These are phyloP conservation scores for Acomys russatus DNA, from an alignment of 2,797 vertebrate species.

Conservation along the genomic window DNA sequence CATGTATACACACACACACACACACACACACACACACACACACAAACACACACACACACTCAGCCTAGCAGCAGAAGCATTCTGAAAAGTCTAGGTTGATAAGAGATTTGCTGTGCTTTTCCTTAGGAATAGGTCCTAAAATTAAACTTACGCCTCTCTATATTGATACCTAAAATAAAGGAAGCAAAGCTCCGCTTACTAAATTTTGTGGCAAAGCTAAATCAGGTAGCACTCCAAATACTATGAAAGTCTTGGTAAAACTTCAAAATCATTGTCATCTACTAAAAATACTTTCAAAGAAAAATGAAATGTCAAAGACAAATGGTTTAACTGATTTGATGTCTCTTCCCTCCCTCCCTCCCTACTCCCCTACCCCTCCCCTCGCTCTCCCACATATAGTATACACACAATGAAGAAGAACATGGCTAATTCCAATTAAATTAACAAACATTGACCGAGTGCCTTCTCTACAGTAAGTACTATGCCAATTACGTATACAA, in stretches of 20 bases:
- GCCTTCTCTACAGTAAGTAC: constrained; percentile 44
- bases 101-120: background rate
- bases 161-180: background rate
- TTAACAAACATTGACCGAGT: constrained; percentile 76
- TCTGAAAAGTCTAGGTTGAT: background rate
- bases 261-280: constrained; percentile 43
- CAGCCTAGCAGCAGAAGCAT: background rate
- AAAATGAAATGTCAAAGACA: background rate
- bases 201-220: background rate
- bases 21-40: background rate
- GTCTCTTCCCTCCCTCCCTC: background rate
- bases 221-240: background rate
- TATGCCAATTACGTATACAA: constrained; percentile 58
- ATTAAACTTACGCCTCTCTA: background rate
- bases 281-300: background rate
- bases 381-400: background rate
- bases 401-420: background rate
- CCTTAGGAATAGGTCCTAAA: background rate
- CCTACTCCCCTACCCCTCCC: background rate
- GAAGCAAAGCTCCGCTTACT: background rate
- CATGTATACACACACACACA: background rate
- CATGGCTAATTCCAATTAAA: constrained; percentile 73
- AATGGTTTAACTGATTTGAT: background rate
- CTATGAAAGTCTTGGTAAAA: background rate
- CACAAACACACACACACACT: too few species aligned